Evolutionary conservation across 2,113 vertebrate genomes (phyloP), one percentile per base, ranked within the genome.

Genomic region (Oceanodroma tethys): DNA sequence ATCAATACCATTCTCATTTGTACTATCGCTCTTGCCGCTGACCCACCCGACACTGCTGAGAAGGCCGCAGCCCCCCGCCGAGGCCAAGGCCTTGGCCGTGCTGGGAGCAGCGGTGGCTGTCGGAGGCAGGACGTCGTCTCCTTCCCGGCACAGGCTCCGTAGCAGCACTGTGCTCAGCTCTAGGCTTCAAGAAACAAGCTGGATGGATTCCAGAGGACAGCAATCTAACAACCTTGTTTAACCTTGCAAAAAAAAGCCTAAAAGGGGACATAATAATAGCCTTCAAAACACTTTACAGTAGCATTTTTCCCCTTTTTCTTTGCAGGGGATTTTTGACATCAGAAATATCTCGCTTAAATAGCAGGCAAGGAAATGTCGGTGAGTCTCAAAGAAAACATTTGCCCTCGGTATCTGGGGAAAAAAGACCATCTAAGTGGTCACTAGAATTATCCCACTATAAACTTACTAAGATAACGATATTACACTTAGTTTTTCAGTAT

Each of bases 41-140:
- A 52, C 73, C 43, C 21, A 47, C 29, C 6, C 3, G 38, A 58
- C 38, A 40, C 14, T 1, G 25, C 22, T 18, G 72, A 32, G 53
- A 34, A 42, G 13, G 16, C 43, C 1, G 4, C 26, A 76, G 50
- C 11, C 11, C 10, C 26, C 7, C 0, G 1, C 58, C 1, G 1
- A 34, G 40, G 26, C 40, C 58, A 11, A 47, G 47, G 45, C n/a
- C 50, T 50, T 38, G 14, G 32, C 42, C 40, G 38, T 2, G 7
- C 1, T 36, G 29, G 75, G 11, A 58, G 29, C 55, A 40, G 48
- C 0, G 5, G 42, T 16, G 42, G 48, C 75, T n/a, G 16, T 3
- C 15, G 65, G 76, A 63, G 52, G 43, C 34, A 71, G 50, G 38
- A 47, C 2, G 2, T 38, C 1, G 1, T 16, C 14, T 27, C 38